Base-by-base conservation (phyloP, 1,140 invertebrate species). In the Chironomus tepperi region DNA sequence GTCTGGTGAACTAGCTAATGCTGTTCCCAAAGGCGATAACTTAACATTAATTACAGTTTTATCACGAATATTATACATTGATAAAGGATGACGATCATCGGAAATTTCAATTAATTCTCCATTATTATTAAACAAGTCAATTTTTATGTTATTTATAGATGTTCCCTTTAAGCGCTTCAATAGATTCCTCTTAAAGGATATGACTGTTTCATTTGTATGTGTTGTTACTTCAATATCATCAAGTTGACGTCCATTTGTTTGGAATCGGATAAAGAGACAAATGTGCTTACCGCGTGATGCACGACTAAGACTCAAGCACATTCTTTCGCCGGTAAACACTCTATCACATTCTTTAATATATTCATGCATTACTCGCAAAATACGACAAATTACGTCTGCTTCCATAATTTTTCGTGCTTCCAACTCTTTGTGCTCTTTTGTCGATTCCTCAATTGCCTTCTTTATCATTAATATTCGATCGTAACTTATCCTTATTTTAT, bases 341-440 rank as follows among this genome's bases (percentile, higher is more conserved):
- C 91, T 90, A 86, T 99, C 97, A 86, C 96, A 98, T 83, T 98
- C 96, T 76, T 91, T 93, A 74, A 99, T 91, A 81, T 98, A 98
- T 84, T 98, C 96, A 79, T 94, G 91, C 76, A 98, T 87, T 77
- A 98, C 95, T 85, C 95, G 94, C 79, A 98, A 88, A 21, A 98
- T 93, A 75, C 96, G 88, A 81, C 95, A 96, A 89, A 98, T 95
- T 83, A 93, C 90, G 73, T 92, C 89, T n/a, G 92, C 90, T 80
- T 96, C 93, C 43, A 89, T 86, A 77, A 79, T 80, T 19, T 16
- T 15, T 7, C 80, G 78, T 77, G 81, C 78, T 74, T 81, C 80
- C 0, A 77, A 77, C 74, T 82, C 81, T 75, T 81, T 82, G 0
- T 78, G 80, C 43, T 80, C 79, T 65, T 74, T 64, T 15, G 9